Percentiles rank a stretch among this genome's conserved stretches.
These are phyloP conservation scores for Gryon sp. DNA, from an alignment of 1,140 invertebrate species.

Conservation along the genomic window DNA sequence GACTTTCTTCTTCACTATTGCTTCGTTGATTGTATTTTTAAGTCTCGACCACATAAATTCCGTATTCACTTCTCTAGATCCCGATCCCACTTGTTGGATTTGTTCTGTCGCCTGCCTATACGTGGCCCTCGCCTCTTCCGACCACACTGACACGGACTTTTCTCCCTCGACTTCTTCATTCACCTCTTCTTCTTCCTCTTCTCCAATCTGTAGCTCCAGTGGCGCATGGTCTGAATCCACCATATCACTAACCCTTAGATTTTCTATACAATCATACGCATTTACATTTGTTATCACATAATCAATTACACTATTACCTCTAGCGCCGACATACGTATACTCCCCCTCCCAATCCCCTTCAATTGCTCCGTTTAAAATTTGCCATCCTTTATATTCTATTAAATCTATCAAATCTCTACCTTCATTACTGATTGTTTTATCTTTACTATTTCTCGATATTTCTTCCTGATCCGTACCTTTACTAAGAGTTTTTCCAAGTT, in stretches of 20 bases:
- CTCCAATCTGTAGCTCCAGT: neutral
- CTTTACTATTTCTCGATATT: conserved; percentile 11
- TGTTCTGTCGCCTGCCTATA: neutral
- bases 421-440: conserved; percentile 23
- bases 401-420: conserved; percentile 1
- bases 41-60: neutral
- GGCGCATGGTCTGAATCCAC: conserved; percentile 21
- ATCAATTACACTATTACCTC: conserved; percentile 25
- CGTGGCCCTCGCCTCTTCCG: neutral
- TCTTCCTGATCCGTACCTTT: neutral
- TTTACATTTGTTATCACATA: conserved; percentile 14
- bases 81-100: neutral
- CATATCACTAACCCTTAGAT: neutral
- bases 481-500: conserved; percentile 1
- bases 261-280: neutral
- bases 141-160: neutral
- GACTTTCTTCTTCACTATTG: neutral
- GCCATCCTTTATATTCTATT: conserved; percentile 5
- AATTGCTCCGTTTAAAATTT: neutral
- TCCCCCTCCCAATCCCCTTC: conserved; percentile 35
- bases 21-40: neutral
- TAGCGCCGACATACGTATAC: conserved; percentile 23
- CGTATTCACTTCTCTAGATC: neutral
- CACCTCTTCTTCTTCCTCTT: neutral
- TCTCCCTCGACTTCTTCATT: neutral